Base-by-base conservation (phyloP, 2,113 vertebrate species). In the Misgurnus mizolepis region DNA sequence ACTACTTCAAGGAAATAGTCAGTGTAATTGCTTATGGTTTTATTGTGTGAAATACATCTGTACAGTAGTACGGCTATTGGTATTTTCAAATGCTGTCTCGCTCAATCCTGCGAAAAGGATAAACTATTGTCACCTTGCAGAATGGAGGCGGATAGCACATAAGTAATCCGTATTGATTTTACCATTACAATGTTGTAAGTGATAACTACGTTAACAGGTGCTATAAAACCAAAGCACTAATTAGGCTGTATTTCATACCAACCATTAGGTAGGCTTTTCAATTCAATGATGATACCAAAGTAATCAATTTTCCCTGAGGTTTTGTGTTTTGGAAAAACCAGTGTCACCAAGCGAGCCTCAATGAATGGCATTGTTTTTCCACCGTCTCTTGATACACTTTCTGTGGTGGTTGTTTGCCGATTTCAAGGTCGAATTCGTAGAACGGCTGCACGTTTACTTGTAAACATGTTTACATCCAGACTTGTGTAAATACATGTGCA, bases 381-480 rank as follows among this genome's bases (percentile, higher is more conserved):
- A 69, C 85, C 80, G 49, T 80, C 88, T 74, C 81, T 84, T 91
- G 85, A 88, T 91, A 90, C 91, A 92, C 91, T 90, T 88, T 91
- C 87, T 78, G 76, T 85, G 82, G 82, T 11, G 74, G 78, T 86
- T 92, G 90, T 91, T 92, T 91, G 88, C 89, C 41, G 84, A 88
- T 86, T 88, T 87, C 90, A 91, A 93, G 92, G 92, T 91, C 89
- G 82, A 72, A 87, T 93, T 92, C 90, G 87, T 82, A 87, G 91
- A 91, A 93, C 80, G 81, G 83, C 77, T 60, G 86, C 81, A 43
- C 80, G 83, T 84, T 87, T 76, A 84, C 86, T 90, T 86, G 89
- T 90, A 85, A 91, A 93, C 89, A 91, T 88, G 91, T 92, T 92
- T 91, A 91, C 86, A 86, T 82, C 76, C 87, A 73, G 83, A 85